A percentile compares a stretch with the other conserved stretches of the same genome.
Evolutionary conservation across 2,797 vertebrate species (phyloP).

Genomic region (Lepilemur septentrionalis): DNA sequence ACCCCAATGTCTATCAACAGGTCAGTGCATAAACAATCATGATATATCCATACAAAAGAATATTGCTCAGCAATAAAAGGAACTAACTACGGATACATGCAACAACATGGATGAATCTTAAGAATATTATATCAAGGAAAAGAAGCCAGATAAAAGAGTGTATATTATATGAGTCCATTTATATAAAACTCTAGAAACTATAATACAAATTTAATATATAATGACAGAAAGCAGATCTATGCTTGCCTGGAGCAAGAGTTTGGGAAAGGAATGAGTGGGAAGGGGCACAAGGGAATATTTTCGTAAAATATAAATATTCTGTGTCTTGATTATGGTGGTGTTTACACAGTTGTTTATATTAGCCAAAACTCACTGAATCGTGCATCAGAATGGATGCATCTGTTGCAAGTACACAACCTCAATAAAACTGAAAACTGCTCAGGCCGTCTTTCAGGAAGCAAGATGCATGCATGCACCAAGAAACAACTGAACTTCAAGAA

Average conservation of each 20-base stretch:
- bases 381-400: not conserved
- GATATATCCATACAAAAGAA: not conserved
- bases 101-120: not conserved
- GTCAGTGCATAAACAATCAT: not conserved
- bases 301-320: not conserved
- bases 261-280: not conserved
- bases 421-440: conserved; percentile 4
- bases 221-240: not conserved
- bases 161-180: not conserved
- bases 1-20: not conserved
- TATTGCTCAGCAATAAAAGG: conserved; percentile 8
- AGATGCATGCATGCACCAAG: not conserved
- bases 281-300: not conserved
- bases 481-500: conserved; percentile 8
- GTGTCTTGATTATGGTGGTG: not conserved
- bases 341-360: not conserved
- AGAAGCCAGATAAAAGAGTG: not conserved
- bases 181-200: not conserved
- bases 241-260: not conserved
- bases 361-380: not conserved
- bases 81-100: not conserved
- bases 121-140: not conserved
- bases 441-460: conserved; percentile 15
- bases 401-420: not conserved
- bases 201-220: not conserved